These are phyloP conservation scores for Cladorhizidae sp. DNA, from an alignment of 37 sponge, comb jelly and placozoan species.

Conservation along the genomic window DNA sequence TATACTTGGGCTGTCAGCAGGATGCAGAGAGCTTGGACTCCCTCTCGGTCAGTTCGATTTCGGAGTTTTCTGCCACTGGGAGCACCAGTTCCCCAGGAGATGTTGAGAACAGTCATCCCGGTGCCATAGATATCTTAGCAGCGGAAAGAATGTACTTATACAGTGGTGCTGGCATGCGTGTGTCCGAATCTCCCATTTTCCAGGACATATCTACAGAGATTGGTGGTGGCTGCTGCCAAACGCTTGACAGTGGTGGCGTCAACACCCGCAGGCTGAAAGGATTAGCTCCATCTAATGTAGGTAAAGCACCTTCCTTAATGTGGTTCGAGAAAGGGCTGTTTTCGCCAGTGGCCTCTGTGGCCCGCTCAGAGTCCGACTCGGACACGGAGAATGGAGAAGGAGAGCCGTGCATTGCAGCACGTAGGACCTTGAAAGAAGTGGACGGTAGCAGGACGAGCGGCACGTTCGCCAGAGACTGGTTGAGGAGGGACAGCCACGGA, in stretches of 20 bases:
- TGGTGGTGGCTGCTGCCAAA: neutral
- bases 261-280: too few species aligned
- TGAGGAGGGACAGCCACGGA: too few species aligned
- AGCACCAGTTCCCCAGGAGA: constrained; percentile 1
- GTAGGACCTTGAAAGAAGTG: too few species aligned
- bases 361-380: constrained; percentile 13
- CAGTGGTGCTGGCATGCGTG: neutral
- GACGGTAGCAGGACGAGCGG: too few species aligned
- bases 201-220: neutral
- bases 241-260: constrained; percentile 6
- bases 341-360: too few species aligned
- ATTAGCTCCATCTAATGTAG: too few species aligned
- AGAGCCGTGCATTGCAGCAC: too few species aligned
- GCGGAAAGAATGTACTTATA: neutral
- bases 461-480: too few species aligned
- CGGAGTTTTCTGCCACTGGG: constrained; percentile 24
- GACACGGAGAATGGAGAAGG: neutral
- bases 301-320: too few species aligned
- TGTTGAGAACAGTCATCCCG: neutral
- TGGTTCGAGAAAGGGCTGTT: too few species aligned
- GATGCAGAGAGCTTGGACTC: constrained; percentile 31
- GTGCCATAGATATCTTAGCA: neutral
- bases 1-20: neutral
- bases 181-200: neutral
- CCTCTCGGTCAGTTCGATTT: constrained; percentile 27